phyloP scores from a whole-genome alignment of 2,888 invertebrate genomes.

The Labia minor region DNA sequence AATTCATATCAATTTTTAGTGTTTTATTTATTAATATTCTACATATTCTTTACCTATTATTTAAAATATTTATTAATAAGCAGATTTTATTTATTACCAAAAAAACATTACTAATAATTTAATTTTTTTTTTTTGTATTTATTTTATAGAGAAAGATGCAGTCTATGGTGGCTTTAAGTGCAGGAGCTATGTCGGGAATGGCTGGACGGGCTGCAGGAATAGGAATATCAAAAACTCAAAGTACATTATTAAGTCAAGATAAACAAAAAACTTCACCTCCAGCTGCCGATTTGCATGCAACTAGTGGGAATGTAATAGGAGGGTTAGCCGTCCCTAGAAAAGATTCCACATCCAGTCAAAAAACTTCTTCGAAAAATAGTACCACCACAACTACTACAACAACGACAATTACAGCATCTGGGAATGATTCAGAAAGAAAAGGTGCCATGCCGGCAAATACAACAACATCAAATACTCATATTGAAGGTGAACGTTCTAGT shows the following conservation, averaged over 20 bases:
- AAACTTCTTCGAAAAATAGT: conserved; percentile 47
- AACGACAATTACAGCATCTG: conserved; percentile 43
- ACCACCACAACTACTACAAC: conserved; percentile 47
- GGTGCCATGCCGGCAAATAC: background rate
- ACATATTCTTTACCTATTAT: too few relatives aligned
- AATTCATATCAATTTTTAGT: background rate
- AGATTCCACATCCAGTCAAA: conserved; percentile 51
- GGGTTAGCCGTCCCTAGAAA: conserved; percentile 21
- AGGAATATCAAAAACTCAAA: conserved; percentile 65
- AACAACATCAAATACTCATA: conserved; percentile 31
- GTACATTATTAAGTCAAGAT: conserved; percentile 57
- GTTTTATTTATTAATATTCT: too few relatives aligned
- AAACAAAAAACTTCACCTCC: conserved; percentile 45
- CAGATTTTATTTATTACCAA: too few relatives aligned
- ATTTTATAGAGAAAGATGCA: conserved; percentile 67
- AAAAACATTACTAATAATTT: background rate
- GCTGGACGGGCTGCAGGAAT: conserved; percentile 79
- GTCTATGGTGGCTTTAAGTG: conserved; percentile 82
- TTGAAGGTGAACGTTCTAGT: conserved; percentile 69
- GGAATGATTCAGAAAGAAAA: conserved; percentile 27
- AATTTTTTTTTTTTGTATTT: background rate
- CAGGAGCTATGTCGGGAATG: conserved; percentile 84
- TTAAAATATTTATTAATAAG: too few relatives aligned
- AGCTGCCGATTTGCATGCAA: conserved; percentile 20
- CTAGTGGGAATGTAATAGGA: conserved; percentile 18